These are phyloP conservation scores for Bos indicus DNA, from an alignment of 2,113 vertebrate species.

Conservation along the genomic window DNA sequence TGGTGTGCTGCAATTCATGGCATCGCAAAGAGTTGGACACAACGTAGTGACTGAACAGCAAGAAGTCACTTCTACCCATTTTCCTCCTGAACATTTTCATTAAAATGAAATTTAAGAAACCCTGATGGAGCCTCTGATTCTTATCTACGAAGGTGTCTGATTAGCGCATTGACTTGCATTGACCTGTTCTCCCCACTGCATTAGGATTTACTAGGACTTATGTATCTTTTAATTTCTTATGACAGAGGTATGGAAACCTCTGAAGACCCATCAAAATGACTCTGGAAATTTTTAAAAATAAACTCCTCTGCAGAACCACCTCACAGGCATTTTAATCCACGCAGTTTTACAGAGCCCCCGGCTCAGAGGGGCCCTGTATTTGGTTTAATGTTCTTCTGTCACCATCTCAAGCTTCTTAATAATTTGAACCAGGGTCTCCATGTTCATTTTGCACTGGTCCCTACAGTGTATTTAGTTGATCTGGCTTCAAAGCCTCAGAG, in stretches of 20 bases:
- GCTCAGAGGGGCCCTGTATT: not conserved
- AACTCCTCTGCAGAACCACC: not conserved
- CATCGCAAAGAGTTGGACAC: not conserved
- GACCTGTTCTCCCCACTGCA: not conserved
- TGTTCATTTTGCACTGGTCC: not conserved
- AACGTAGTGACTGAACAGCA: not conserved
- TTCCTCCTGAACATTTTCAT: not conserved
- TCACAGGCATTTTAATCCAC: accelerated
- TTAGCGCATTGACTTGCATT: not conserved
- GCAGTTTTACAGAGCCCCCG: accelerated
- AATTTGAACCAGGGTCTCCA: not conserved
- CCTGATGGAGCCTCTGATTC: not conserved
- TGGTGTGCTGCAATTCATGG: not conserved
- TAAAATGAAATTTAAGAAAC: not conserved
- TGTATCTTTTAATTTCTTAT: not conserved
- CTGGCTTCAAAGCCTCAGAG: not conserved
- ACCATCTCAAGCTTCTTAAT: not conserved
- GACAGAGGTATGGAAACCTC: not conserved
- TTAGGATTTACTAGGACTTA: not conserved
- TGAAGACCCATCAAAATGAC: not conserved
- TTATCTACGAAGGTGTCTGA: not conserved
- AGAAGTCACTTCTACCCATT: not conserved
- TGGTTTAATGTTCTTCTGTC: not conserved
- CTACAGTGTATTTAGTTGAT: not conserved
- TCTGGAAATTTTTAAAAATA: not conserved